These are phyloP conservation scores for Synanthedon tipuliformis DNA, from an alignment of 2,888 invertebrate species.

Conservation along the genomic window DNA sequence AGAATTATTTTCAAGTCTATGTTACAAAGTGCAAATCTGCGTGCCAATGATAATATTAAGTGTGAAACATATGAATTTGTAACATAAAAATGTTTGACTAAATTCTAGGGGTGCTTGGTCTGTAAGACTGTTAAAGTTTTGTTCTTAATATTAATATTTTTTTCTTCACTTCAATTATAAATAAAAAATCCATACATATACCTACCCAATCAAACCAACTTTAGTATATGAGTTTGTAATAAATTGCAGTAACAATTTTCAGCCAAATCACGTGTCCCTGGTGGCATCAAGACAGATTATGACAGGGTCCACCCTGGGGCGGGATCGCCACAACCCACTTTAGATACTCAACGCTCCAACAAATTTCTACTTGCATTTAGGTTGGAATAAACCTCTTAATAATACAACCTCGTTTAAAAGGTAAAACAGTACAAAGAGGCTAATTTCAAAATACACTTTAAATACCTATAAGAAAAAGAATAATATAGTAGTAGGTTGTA, in stretches of 20 bases:
- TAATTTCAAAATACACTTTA: too few species aligned
- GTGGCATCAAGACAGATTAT: slow-evolving; percentile 24
- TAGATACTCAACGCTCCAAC: slow-evolving; percentile 27
- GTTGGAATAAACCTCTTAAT: not conserved
- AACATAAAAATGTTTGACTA: too few species aligned
- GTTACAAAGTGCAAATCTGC: too few species aligned
- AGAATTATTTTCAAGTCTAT: too few species aligned
- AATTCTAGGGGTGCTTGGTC: too few species aligned
- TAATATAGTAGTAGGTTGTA: too few species aligned
- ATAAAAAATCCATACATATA: not conserved
- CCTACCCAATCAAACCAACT: not conserved
- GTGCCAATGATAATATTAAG: too few species aligned
- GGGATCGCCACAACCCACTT: slow-evolving; percentile 16
- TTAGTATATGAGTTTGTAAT: slow-evolving; percentile 2
- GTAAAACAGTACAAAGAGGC: too few species aligned
- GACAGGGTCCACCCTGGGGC: slow-evolving; percentile 12
- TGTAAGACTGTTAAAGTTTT: too few species aligned
- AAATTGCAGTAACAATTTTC: slow-evolving; percentile 4
- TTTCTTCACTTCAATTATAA: not conserved
- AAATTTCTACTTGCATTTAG: slow-evolving; percentile 25
- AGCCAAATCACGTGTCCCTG: slow-evolving; percentile 6
- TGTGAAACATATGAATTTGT: too few species aligned
- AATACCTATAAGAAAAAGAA: too few species aligned
- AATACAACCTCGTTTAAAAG: not conserved
- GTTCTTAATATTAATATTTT: not conserved